Evolutionary conservation across 2,888 invertebrate species (phyloP), one percentile per base, ranked within the genome.

Genomic region (Ophion slaviceki): DNA sequence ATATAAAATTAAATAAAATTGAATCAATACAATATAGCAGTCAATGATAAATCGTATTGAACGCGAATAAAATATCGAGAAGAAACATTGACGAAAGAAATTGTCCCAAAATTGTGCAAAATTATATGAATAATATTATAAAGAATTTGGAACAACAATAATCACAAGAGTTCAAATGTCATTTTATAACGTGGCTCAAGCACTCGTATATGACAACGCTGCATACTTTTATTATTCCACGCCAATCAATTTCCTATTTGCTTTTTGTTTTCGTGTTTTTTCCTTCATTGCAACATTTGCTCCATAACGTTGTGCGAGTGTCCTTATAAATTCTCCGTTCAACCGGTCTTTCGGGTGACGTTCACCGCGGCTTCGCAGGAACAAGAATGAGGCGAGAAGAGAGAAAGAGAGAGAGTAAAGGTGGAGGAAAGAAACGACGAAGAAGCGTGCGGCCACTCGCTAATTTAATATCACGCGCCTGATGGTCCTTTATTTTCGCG

Each of bases 391-490:
- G 3, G 61, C 8, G 64, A 62, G 47, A 76, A 77, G 66, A 78
- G 32, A 24, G 67, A 24, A n/a, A 70, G 80, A 61, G 80, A 61
- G 74, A 59, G 47, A 62, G 59, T 11, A 66, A 59, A 36, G 32
- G 53, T 62, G 80, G 53, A 74, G 68, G 72, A 79, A 72, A 77
- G 83, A 85, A 77, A 86, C 82, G 79, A 82, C 80, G 86, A 82
- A 85, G 87, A 86, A 86, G 86, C 89, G 89, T 87, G 89, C 85
- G 87, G 68, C 82, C 80, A 47, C 87, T 89, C 88, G 91, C 91
- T 93, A 93, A 93, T 93, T 93, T 92, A 93, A 93, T 93, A 92
- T 92, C 92, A 90, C 90, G 89, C 89, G 90, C 90, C 86, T 67
- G 71, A 79, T 75, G 85, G 91, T 92, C 90, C 91, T 92, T 93